Percentiles rank a stretch among this genome's conserved stretches.
These are phyloP conservation scores for Peromyscus leucopus DNA, from an alignment of 2,113 vertebrate species.

Conservation along the genomic window DNA sequence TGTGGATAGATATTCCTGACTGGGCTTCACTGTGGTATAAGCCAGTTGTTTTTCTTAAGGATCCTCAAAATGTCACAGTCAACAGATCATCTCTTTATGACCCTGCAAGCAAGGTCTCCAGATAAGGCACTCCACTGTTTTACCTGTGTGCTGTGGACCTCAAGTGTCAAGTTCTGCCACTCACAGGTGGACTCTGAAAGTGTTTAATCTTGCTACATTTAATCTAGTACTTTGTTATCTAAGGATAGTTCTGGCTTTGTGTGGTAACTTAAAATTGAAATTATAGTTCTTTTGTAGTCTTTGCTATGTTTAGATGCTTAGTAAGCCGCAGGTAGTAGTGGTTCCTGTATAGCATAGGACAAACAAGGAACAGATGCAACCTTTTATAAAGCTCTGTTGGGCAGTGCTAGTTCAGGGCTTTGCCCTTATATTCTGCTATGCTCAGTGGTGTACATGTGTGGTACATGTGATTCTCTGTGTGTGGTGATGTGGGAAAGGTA, in stretches of 20 bases:
- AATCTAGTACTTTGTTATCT: background rate
- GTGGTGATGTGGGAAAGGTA: too few species aligned
- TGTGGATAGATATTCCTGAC: background rate
- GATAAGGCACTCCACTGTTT: background rate
- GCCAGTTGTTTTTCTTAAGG: background rate
- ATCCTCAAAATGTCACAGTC: background rate
- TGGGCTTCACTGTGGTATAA: background rate
- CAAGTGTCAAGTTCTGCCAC: background rate
- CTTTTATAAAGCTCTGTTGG: background rate
- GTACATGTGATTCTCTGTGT: background rate
- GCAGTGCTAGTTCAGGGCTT: background rate
- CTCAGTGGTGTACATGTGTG: background rate
- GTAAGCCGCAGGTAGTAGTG: background rate
- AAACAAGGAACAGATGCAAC: background rate
- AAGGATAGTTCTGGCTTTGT: background rate
- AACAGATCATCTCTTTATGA: background rate
- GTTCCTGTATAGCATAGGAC: background rate
- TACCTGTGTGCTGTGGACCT: background rate
- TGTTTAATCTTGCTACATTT: slow-evolving; percentile 5
- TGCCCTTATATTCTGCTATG: background rate
- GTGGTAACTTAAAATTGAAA: slow-evolving; percentile 5
- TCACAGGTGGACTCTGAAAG: background rate
- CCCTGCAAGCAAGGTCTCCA: background rate
- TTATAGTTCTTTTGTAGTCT: background rate
- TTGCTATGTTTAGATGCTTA: background rate